Evolutionary conservation across 2,888 invertebrate genomes (phyloP), one percentile per base, ranked within the genome.

Genomic region (Eilema sororculum): DNA sequence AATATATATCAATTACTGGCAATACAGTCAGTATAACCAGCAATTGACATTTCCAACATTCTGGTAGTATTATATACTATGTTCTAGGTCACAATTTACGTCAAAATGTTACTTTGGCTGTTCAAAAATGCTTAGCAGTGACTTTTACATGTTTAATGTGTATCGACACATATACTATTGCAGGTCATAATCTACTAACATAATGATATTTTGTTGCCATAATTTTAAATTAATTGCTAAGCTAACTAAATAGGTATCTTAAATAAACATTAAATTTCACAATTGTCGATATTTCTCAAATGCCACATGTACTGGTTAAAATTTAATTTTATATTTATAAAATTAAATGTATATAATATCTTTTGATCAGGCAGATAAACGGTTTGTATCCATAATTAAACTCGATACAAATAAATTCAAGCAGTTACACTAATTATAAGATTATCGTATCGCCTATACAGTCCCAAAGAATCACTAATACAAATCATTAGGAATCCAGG

Each of bases 401-500:
- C 69, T 72, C 68, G 65, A 79, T 74, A 74, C 69, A 75, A 73
- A 76, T 59, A 69, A 75, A 68, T 70, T 69, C 61, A 72, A 81
- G 69, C 70, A 73, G 58, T 78, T 73, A 69, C 59, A 68, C 63
- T 79, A 77, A 58, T 69, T 72, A 69, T 74, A 80, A 76, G 69
- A 77, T 69, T 77, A 77, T 73, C 63, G 59, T 78, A 80, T 76
- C 75, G 76, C 75, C 74, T 78, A 77, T 62, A 77, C 71, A 77
- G 78, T 81, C 76, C 80, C 74, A 74, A 77, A 69, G 57, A 76
- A 77, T 70, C 65, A 78, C 69, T 64, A 69, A 75, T 75, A 80
- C 66, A 76, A 68, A 69, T 74, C 73, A 61, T 67, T 71, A 77
- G 69, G 66, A 75, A 76, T 80, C 64, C 72, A 75, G 68, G 68